phyloP scores from a whole-genome alignment of 1,140 invertebrate species.

The Capitella teleta region DNA sequence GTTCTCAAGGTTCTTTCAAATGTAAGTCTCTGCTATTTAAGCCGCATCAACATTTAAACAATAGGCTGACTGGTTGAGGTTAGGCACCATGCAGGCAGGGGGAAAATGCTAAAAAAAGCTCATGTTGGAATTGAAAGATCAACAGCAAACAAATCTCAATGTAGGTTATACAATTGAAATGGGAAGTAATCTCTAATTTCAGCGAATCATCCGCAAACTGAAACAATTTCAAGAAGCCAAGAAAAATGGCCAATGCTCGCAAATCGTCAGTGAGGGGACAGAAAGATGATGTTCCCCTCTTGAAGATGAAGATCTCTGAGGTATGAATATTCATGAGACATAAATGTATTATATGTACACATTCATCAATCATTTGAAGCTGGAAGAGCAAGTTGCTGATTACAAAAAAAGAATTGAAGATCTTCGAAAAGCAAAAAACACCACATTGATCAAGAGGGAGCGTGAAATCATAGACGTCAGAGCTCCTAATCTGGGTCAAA shows the following conservation, averaged over 20 bases:
- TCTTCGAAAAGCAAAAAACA: slow-evolving; percentile 36
- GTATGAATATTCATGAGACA: no score
- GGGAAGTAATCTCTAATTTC: not conserved
- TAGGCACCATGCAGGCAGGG: no score
- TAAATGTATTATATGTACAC: not conserved
- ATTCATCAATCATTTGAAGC: slow-evolving; percentile 14
- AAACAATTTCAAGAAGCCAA: not conserved
- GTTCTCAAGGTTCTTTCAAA: no score
- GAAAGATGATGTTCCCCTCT: no score
- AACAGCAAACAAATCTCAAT: no score
- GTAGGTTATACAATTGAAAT: not conserved
- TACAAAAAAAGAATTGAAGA: slow-evolving; percentile 32
- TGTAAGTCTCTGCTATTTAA: no score
- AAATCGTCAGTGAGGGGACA: not conserved
- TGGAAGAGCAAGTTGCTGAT: slow-evolving; percentile 28
- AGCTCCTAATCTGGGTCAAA: slow-evolving; percentile 21
- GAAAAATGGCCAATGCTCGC: not conserved
- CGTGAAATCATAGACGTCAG: slow-evolving; percentile 33
- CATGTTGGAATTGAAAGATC: no score
- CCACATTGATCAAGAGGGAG: slow-evolving; percentile 32
- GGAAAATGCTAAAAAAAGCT: no score
- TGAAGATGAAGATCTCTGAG: no score
- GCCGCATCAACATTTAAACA: no score
- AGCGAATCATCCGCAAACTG: not conserved
- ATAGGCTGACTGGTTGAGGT: no score